Conservation (phyloP, 2,113 vertebrate species). For the Brachypteracias leptosomus region DNA sequence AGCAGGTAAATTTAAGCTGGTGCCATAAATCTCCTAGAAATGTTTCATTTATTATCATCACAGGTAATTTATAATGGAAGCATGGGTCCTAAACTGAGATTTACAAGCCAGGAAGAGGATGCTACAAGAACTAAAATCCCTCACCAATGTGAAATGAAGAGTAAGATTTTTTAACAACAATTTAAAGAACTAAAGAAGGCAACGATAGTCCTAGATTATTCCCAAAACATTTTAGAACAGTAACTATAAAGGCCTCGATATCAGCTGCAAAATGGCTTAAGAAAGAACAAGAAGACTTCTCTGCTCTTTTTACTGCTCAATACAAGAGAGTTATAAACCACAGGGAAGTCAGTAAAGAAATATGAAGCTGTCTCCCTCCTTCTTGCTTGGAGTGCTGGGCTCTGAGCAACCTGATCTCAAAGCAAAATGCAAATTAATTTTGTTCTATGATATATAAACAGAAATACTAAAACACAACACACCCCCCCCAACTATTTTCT, state of each 20-base stretch:
- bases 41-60: background rate
- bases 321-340: background rate
- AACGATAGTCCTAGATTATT: background rate
- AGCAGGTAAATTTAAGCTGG: background rate
- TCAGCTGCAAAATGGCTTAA: background rate
- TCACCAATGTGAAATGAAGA: background rate
- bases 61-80: background rate
- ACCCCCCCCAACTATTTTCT: background rate
- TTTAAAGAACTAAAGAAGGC: background rate
- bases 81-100: background rate
- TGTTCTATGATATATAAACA: background rate
- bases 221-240: background rate
- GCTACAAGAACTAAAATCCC: background rate
- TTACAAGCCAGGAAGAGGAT: background rate
- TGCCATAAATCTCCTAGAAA: background rate
- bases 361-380: background rate
- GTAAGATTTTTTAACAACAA: background rate
- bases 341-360: background rate
- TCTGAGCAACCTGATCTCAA: too few relatives aligned
- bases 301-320: background rate
- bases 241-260: background rate
- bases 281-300: background rate
- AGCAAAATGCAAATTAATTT: background rate
- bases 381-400: background rate
- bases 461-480: background rate